Evolutionary conservation across 2,113 vertebrate species (phyloP).

Genomic region (Gasterosteus nipponicus): DNA sequence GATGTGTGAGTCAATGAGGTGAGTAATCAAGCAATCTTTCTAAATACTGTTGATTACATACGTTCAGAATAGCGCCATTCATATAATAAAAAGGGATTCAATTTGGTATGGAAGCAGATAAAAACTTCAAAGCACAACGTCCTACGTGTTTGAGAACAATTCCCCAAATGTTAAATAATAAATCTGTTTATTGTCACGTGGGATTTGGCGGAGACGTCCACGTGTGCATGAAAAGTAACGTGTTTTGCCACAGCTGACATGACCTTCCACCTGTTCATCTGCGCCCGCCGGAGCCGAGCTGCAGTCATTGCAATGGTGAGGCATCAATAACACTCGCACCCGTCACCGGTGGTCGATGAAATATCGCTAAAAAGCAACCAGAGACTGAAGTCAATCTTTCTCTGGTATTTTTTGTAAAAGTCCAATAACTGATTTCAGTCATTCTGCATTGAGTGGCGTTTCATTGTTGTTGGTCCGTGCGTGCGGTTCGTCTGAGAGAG

Average conservation of each 20-base stretch:
- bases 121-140: not conserved
- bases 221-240: not conserved
- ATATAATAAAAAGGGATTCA: not conserved
- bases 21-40: slow-evolving; percentile 20
- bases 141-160: not conserved
- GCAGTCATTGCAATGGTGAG: slow-evolving; percentile 98
- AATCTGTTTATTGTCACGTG: not conserved
- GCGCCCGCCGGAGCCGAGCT: slow-evolving; percentile 94
- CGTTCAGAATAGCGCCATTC: not conserved
- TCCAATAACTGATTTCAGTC: too few species aligned
- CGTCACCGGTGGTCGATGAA: not conserved
- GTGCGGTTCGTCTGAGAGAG: slow-evolving; percentile 37
- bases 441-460: slow-evolving; percentile 6
- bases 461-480: slow-evolving; percentile 29
- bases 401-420: not conserved
- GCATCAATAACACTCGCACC: not conserved
- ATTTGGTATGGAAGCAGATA: not conserved
- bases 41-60: not conserved
- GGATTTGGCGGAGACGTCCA: not conserved
- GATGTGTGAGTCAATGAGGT: slow-evolving; percentile 97
- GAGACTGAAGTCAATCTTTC: not conserved
- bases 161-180: not conserved
- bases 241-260: slow-evolving; percentile 88
- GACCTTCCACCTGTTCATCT: slow-evolving; percentile 99
- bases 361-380: not conserved